phyloP scores from a whole-genome alignment of 92 coral and sea anemone species.

The Heliopora coerulea region DNA sequence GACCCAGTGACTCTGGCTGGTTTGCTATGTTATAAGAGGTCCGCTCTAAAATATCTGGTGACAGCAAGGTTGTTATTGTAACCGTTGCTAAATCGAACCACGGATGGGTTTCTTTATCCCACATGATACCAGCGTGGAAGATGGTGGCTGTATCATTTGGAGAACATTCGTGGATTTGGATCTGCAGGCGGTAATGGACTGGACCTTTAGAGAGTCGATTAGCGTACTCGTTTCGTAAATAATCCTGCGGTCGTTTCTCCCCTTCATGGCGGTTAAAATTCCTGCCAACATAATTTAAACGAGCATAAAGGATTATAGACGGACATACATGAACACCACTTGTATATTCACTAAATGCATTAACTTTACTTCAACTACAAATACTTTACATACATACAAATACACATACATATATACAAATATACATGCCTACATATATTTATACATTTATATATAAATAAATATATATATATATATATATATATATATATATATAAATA shows the following conservation, averaged over 20 bases:
- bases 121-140: constrained; percentile 44
- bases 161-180: constrained; percentile 33
- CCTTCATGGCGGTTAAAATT: constrained; percentile 28
- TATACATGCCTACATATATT: too few relatives aligned
- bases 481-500: too few relatives aligned
- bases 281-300: too few relatives aligned
- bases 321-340: too few relatives aligned
- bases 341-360: too few relatives aligned
- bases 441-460: too few relatives aligned
- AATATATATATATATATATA: too few relatives aligned
- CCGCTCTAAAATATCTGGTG: constrained; percentile 66
- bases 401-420: too few relatives aligned
- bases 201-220: constrained; percentile 35
- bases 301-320: too few relatives aligned
- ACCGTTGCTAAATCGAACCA: constrained; percentile 67
- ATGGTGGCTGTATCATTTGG: constrained; percentile 29
- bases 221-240: constrained; percentile 26
- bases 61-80: constrained; percentile 62
- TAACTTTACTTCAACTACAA: too few relatives aligned
- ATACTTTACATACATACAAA: too few relatives aligned
- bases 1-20: constrained; percentile 46
- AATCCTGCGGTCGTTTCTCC: constrained; percentile 39
- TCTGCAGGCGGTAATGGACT: constrained; percentile 34
- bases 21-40: constrained; percentile 54
- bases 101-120: constrained; percentile 41